Conservation (phyloP, 1,140 invertebrate species). For the Papilio machaon region DNA sequence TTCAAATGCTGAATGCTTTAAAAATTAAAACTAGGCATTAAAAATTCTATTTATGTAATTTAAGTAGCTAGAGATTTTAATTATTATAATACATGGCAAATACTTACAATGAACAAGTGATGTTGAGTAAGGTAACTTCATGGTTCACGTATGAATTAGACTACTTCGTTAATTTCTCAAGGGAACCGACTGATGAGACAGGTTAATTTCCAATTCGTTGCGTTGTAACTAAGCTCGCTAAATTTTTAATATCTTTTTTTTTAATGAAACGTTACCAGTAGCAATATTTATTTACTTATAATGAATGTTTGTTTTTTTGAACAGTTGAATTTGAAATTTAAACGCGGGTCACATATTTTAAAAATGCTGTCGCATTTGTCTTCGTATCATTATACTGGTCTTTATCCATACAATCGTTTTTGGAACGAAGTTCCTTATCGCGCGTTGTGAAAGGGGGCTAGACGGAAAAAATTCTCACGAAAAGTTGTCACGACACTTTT, state of each 20-base stretch:
- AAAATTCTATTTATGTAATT: background rate
- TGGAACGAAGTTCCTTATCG: too few species aligned
- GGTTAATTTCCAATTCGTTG: slow-evolving; percentile 32
- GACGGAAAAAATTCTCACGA: too few species aligned
- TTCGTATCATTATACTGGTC: too few species aligned
- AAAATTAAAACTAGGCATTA: background rate
- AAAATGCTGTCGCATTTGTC: too few species aligned
- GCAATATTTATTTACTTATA: background rate
- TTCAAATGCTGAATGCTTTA: too few species aligned
- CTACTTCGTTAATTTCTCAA: slow-evolving; percentile 61
- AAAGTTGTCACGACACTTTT: too few species aligned
- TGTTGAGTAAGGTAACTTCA: background rate
- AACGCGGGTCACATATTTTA: too few species aligned
- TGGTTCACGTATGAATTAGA: slow-evolving; percentile 55
- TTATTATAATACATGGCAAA: background rate
- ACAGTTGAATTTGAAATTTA: background rate
- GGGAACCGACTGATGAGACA: slow-evolving; percentile 38
- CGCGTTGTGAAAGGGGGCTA: too few species aligned
- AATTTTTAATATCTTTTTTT: background rate
- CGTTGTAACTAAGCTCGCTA: slow-evolving; percentile 16
- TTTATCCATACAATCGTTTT: too few species aligned
- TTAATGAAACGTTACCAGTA: background rate
- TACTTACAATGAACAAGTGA: background rate
- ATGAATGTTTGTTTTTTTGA: background rate
- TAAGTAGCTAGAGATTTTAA: background rate